phyloP scores from a whole-genome alignment of 2,888 invertebrate genomes.

The Syrista parreyssii region DNA sequence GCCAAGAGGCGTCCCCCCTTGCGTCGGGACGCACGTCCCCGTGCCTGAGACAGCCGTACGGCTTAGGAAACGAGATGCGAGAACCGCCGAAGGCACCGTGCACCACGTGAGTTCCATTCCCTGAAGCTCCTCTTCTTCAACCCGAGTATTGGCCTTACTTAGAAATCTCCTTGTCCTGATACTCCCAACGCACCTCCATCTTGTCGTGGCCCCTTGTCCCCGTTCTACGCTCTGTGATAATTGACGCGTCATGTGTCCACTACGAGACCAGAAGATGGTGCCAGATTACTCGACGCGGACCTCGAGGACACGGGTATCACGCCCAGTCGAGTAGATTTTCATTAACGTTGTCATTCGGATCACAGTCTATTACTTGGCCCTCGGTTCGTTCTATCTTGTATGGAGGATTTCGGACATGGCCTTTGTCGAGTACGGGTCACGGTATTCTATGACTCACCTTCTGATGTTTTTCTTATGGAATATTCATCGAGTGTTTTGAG shows the following conservation, averaged over 20 bases:
- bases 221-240: constrained; percentile 49
- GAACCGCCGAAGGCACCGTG: constrained; percentile 53
- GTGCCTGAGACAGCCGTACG: constrained; percentile 38
- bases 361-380: not conserved
- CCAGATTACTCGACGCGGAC: constrained; percentile 19
- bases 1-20: constrained; percentile 45
- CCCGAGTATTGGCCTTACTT: constrained; percentile 15
- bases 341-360: not conserved
- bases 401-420: constrained; percentile 5
- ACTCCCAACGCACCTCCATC: constrained; percentile 51
- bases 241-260: constrained; percentile 57
- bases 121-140: constrained; percentile 16
- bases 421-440: constrained; percentile 31
- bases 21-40: constrained; percentile 49
- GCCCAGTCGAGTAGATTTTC: constrained; percentile 20
- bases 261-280: constrained; percentile 36
- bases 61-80: constrained; percentile 51
- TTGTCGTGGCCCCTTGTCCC: constrained; percentile 58
- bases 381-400: not conserved
- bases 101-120: constrained; percentile 59
- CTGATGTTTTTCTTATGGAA: constrained; percentile 44
- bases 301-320: constrained; percentile 17
- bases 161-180: constrained; percentile 35
- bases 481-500: constrained; percentile 25
- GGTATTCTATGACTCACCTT: constrained; percentile 51